These are phyloP conservation scores for Apostichopus parvimensis DNA, from an alignment of 35 echinoderm and acorn worm genomes.

Conservation along the genomic window DNA sequence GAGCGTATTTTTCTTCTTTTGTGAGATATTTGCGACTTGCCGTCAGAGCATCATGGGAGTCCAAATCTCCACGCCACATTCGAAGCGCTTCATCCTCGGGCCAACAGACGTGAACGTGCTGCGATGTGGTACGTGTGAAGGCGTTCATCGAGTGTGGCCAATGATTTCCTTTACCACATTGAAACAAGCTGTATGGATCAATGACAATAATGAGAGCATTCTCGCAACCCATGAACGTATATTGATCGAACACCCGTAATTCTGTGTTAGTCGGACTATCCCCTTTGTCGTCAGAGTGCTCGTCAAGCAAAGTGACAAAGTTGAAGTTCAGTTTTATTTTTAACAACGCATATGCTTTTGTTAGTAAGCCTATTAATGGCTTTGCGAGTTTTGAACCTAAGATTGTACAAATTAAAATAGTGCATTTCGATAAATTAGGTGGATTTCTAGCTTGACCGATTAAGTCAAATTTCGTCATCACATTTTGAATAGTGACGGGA, in stretches of 20 bases:
- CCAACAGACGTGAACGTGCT: conserved; percentile 13
- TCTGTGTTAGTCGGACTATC: neutral
- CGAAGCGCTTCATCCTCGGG: neutral
- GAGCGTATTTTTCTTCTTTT: too few species aligned
- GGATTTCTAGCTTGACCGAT: neutral
- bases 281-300: neutral
- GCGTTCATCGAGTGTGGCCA: conserved; percentile 12
- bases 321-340: neutral
- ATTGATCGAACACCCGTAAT: conserved; percentile 18
- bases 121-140: conserved; percentile 21
- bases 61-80: too few species aligned
- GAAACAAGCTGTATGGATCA: conserved; percentile 17
- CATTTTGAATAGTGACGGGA: neutral
- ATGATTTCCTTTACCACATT: conserved; percentile 33
- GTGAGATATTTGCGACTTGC: too few species aligned
- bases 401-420: neutral
- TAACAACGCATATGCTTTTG: neutral
- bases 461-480: neutral
- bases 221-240: conserved; percentile 17
- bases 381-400: conserved; percentile 5
- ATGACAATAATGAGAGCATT: conserved; percentile 15
- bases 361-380: neutral
- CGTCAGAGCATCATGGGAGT: too few species aligned
- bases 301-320: neutral
- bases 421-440: neutral